Percentiles rank a stretch among this genome's conserved stretches.
These are phyloP conservation scores for Gavialis gangeticus DNA, from an alignment of 2,113 vertebrate species.

Conservation along the genomic window DNA sequence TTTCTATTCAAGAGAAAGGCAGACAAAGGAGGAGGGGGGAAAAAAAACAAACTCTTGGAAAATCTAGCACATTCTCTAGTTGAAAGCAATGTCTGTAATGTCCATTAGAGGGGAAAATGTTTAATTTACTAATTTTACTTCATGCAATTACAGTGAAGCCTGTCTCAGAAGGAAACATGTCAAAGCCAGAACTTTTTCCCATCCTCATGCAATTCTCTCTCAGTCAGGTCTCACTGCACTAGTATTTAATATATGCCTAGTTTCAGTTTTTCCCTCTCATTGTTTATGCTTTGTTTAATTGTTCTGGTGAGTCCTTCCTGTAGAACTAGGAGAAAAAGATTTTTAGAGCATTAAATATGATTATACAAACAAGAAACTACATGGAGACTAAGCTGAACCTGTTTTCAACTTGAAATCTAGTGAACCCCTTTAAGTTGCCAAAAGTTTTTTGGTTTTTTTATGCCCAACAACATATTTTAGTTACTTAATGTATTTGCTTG, in stretches of 20 bases:
- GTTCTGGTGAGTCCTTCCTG: background rate
- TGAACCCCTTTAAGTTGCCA: slow-evolving; percentile 16
- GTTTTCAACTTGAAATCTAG: slow-evolving; percentile 21
- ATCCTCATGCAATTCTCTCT: too few relatives aligned
- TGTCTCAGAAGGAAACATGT: too few relatives aligned
- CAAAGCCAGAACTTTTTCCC: too few relatives aligned
- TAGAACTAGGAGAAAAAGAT: background rate
- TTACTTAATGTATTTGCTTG: background rate
- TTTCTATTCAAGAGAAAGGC: background rate
- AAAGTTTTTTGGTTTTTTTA: background rate
- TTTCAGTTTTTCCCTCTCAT: background rate
- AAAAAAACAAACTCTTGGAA: background rate
- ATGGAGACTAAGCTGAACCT: slow-evolving; percentile 1
- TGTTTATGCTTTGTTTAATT: background rate
- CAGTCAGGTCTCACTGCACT: too few relatives aligned
- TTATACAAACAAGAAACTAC: slow-evolving; percentile 38
- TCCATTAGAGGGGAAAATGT: background rate
- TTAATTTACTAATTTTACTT: too few relatives aligned
- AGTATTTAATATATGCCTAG: too few relatives aligned
- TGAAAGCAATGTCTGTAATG: background rate
- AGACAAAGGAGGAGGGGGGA: background rate
- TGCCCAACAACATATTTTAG: background rate
- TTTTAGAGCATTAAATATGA: background rate
- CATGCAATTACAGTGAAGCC: too few relatives aligned
- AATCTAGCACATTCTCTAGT: background rate